Evolutionary conservation across 2,797 vertebrate genomes (phyloP).

Genomic region (Tenualosa ilisha): DNA sequence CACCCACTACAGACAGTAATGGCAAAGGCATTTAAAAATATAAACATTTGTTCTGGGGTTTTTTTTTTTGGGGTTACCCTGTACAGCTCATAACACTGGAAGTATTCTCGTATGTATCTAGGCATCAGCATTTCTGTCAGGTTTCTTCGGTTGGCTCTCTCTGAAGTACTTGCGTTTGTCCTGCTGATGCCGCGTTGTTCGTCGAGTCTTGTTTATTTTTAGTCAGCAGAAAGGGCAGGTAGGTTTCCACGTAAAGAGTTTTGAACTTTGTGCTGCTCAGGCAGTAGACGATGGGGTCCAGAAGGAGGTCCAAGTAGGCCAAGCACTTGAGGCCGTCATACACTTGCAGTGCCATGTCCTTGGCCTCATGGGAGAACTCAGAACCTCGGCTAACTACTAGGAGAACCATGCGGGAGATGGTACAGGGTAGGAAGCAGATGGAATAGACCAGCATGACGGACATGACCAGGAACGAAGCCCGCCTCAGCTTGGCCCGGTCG

Average conservation of each 20-base stretch:
- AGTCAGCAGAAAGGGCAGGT: neutral
- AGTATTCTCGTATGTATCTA: neutral
- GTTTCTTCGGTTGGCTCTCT: neutral
- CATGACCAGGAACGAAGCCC: neutral
- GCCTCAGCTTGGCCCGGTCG: neutral
- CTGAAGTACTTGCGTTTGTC: neutral
- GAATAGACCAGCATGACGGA: neutral
- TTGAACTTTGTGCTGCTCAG: constrained; percentile 16
- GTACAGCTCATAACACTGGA: neutral
- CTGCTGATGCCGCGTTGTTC: neutral
- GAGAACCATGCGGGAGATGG: neutral
- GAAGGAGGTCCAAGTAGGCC: neutral
- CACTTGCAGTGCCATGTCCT: neutral
- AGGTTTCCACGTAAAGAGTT: neutral
- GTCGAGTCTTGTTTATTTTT: neutral
- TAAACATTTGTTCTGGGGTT: neutral
- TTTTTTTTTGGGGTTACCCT: neutral
- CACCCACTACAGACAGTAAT: neutral
- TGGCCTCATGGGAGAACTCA: neutral
- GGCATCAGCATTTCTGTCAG: neutral
- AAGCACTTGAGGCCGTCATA: constrained; percentile 7
- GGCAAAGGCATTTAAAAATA: neutral
- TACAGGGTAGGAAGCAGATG: constrained; percentile 9
- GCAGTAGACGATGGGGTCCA: constrained; percentile 1
- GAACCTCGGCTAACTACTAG: neutral